Percentiles rank a stretch among this genome's conserved stretches.
These are phyloP conservation scores for Syngnathus typhle DNA, from an alignment of 2,113 vertebrate species.

Conservation along the genomic window DNA sequence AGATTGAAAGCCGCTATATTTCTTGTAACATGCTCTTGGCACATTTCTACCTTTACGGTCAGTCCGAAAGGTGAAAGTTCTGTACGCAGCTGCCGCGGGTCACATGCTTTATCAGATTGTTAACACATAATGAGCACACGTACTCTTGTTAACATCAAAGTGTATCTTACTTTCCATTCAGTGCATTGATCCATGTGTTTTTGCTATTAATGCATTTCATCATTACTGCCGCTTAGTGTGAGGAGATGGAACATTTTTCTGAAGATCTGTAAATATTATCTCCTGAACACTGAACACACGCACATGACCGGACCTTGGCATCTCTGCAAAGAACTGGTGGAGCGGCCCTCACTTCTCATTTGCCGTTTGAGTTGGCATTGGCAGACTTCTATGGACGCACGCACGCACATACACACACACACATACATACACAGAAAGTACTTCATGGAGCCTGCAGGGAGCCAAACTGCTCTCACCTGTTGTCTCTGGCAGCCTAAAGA, in stretches of 20 bases:
- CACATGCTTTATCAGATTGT: constrained; percentile 45
- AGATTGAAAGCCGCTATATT: neutral
- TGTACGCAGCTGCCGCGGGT: constrained; percentile 46
- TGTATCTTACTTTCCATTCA: constrained; percentile 3
- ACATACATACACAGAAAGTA: constrained; percentile 33
- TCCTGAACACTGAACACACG: constrained; percentile 3
- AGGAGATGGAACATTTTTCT: constrained; percentile 16
- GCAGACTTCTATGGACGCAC: constrained; percentile 33
- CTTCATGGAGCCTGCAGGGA: constrained; percentile 67
- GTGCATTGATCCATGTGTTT: constrained; percentile 6
- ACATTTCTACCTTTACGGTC: constrained; percentile 6
- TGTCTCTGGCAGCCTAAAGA: constrained; percentile 70
- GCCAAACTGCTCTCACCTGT: constrained; percentile 76
- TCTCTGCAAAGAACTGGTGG: constrained; percentile 55
- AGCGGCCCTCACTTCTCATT: constrained; percentile 44
- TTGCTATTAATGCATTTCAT: constrained; percentile 25
- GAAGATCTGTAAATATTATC: constrained; percentile 19
- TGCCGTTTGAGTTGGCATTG: constrained; percentile 63
- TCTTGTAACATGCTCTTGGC: neutral
- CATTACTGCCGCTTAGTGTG: constrained; percentile 19
- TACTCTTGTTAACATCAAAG: constrained; percentile 52
- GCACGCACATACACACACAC: constrained; percentile 23
- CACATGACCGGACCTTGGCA: constrained; percentile 28
- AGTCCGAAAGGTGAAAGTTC: constrained; percentile 34
- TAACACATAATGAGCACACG: constrained; percentile 45